phyloP scores from a whole-genome alignment of 2,797 vertebrate genomes.

The Pseudochromis fuscus region DNA sequence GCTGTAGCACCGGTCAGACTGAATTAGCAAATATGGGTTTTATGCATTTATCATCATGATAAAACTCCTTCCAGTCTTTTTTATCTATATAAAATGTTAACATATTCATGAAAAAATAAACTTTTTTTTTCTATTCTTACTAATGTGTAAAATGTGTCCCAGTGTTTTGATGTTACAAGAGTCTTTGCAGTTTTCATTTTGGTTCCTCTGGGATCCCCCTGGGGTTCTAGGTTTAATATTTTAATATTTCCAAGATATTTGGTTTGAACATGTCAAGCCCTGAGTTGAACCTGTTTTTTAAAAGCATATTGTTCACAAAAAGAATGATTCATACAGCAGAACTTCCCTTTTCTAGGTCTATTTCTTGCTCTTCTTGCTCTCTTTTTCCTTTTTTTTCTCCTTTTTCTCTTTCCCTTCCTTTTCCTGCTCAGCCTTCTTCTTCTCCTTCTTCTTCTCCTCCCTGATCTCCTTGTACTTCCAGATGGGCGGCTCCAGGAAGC shows the following conservation, averaged over 20 bases:
- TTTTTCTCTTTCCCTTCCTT: slow-evolving; percentile 44
- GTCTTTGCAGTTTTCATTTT: not conserved
- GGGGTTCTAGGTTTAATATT: not conserved
- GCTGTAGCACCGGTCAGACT: slow-evolving; percentile 13
- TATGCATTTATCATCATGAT: not conserved
- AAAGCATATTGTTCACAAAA: slow-evolving; percentile 11
- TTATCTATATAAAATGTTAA: not conserved
- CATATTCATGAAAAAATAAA: slow-evolving; percentile 29
- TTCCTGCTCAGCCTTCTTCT: slow-evolving; percentile 60
- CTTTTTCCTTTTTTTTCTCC: slow-evolving; percentile 42
- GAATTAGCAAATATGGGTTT: not conserved
- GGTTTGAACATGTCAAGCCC: slow-evolving; percentile 14
- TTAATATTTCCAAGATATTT: slow-evolving; percentile 16
- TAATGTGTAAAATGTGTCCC: slow-evolving; percentile 6
- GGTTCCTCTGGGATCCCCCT: not conserved
- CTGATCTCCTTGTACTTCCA: slow-evolving; percentile 89
- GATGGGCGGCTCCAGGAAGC: slow-evolving; percentile 83
- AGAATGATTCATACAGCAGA: not conserved
- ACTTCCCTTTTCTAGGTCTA: slow-evolving; percentile 16
- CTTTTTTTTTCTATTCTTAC: not conserved
- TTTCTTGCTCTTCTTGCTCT: slow-evolving; percentile 46
- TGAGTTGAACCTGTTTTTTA: slow-evolving; percentile 16
- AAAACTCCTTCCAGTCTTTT: not conserved
- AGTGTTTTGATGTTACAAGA: slow-evolving; percentile 4
- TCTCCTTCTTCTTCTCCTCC: slow-evolving; percentile 79